Percentiles rank a stretch among this genome's conserved stretches.
Evolutionary conservation across 2,113 vertebrate genomes (phyloP).

Genomic region (Peromyscus maniculatus): DNA sequence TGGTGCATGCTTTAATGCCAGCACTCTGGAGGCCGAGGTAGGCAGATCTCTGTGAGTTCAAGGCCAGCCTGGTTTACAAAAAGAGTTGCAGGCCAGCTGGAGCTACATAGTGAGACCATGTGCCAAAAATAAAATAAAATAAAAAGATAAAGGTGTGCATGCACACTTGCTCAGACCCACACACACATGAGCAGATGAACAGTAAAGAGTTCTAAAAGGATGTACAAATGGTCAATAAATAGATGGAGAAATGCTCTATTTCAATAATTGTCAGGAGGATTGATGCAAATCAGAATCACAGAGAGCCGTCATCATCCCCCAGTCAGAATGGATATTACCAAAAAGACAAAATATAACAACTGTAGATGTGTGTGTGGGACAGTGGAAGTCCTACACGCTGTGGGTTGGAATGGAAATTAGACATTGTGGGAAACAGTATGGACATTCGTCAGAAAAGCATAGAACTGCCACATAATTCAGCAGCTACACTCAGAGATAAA

Average conservation of each 20-base stretch:
- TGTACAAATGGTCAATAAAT: not conserved
- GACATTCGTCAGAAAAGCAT: not conserved
- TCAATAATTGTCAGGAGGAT: not conserved
- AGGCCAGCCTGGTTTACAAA: not conserved
- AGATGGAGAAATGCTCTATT: not conserved
- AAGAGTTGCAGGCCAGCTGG: not conserved
- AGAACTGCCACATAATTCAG: not conserved
- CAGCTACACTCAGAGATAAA: not conserved
- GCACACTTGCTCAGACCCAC: not conserved
- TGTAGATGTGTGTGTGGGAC: not conserved
- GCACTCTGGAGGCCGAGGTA: not conserved
- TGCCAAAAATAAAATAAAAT: not conserved
- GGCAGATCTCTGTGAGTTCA: not conserved
- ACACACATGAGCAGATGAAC: not conserved
- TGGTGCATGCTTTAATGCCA: not conserved
- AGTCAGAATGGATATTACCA: too few species aligned
- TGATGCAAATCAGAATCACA: too few species aligned
- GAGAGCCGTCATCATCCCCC: not conserved
- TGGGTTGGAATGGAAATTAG: not conserved
- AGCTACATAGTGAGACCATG: not conserved
- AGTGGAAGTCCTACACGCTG: not conserved
- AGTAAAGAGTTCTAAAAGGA: not conserved
- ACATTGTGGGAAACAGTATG: not conserved
- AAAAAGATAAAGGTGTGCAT: not conserved
- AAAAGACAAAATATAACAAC: not conserved